Conservation (phyloP, 2,888 invertebrate genomes). For the Elaeidobius kamerunicus region DNA sequence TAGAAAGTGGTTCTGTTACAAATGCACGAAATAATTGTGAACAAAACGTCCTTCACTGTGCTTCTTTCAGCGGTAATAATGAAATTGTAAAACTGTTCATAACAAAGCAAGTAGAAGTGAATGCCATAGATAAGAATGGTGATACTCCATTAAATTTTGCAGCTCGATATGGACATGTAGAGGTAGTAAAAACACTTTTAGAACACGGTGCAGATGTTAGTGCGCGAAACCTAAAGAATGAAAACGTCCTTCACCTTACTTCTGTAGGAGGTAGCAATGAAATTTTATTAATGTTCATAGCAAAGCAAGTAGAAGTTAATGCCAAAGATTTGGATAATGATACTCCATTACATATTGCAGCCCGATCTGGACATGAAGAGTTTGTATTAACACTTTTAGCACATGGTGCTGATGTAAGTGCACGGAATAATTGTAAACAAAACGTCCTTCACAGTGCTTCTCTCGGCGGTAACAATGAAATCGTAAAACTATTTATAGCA, state of each 20-base stretch:
- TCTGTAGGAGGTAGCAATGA: not conserved
- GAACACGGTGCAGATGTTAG: not conserved
- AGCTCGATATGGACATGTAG: too few species aligned
- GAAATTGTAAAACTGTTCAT: too few species aligned
- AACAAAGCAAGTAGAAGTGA: too few species aligned
- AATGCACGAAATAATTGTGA: too few species aligned
- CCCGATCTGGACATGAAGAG: not conserved
- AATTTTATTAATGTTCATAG: not conserved
- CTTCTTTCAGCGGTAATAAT: too few species aligned
- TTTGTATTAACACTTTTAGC: not conserved
- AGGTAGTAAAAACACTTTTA: too few species aligned
- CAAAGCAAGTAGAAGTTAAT: not conserved
- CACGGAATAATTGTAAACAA: not conserved
- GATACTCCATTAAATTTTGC: too few species aligned
- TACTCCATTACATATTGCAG: not conserved
- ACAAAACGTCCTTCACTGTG: too few species aligned
- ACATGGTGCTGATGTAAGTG: not conserved
- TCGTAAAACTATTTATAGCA: not conserved
- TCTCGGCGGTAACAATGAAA: not conserved
- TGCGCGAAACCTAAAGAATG: not conserved
- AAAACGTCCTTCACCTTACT: not conserved
- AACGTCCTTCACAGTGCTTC: not conserved
- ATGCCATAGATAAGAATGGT: too few species aligned
- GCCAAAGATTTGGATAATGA: not conserved
- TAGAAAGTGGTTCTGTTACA: too few species aligned